phyloP scores from a whole-genome alignment of 2,888 invertebrate genomes.

The Baronia brevicornis region DNA sequence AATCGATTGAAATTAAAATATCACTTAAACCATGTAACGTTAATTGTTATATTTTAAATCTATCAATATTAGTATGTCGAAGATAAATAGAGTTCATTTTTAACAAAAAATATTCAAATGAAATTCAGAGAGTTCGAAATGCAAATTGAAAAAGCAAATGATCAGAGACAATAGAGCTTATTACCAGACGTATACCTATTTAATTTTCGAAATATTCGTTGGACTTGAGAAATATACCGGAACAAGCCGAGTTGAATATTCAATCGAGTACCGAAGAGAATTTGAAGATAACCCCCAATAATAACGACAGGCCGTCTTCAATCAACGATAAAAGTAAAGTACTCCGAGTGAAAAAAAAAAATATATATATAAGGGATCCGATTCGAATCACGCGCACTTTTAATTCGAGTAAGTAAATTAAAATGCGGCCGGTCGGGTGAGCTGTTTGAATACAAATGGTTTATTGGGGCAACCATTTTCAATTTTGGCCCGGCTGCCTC shows the following conservation, averaged over 20 bases:
- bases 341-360: slow-evolving; percentile 36
- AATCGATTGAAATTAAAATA: too few relatives aligned
- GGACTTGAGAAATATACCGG: slow-evolving; percentile 32
- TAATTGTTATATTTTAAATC: too few relatives aligned
- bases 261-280: slow-evolving; percentile 34
- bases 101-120: slow-evolving; percentile 8
- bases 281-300: slow-evolving; percentile 32
- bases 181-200: slow-evolving; percentile 40
- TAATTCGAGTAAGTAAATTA: slow-evolving; percentile 74
- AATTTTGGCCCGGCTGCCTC: slow-evolving; percentile 41
- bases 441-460: slow-evolving; percentile 71
- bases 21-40: too few relatives aligned
- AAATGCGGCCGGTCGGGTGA: slow-evolving; percentile 59
- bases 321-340: slow-evolving; percentile 69
- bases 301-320: slow-evolving; percentile 54
- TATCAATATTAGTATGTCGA: too few relatives aligned
- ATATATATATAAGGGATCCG: slow-evolving; percentile 41
- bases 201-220: slow-evolving; percentile 49
- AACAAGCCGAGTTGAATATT: slow-evolving; percentile 28
- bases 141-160: slow-evolving; percentile 41
- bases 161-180: slow-evolving; percentile 41
- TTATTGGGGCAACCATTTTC: slow-evolving; percentile 56
- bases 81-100: slow-evolving; percentile 17
- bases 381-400: slow-evolving; percentile 71
- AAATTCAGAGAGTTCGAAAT: slow-evolving; percentile 14